Conservation (phyloP, 2,113 vertebrate species). For the Ifrita kowaldi region DNA sequence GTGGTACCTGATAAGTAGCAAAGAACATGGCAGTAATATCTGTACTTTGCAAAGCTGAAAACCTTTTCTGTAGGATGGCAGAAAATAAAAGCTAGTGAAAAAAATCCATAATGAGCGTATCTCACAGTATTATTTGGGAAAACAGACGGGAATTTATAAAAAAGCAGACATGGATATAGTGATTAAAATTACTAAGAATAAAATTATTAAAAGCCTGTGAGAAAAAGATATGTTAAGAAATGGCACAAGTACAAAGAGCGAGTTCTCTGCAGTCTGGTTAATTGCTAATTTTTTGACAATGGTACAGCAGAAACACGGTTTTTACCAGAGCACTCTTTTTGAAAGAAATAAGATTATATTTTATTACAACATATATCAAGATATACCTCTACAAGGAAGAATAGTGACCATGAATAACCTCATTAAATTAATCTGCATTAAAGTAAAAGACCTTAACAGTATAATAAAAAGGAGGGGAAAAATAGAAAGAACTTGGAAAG, state of each 20-base stretch:
- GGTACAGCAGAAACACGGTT: background rate
- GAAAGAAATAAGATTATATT: background rate
- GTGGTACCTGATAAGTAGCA: background rate
- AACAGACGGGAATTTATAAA: background rate
- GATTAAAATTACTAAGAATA: background rate
- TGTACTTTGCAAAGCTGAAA: background rate
- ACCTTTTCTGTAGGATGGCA: background rate
- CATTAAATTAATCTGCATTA: constrained; percentile 28
- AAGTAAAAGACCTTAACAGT: background rate
- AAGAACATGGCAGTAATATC: background rate
- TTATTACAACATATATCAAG: constrained; percentile 17
- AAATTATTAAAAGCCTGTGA: background rate
- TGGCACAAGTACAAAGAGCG: background rate
- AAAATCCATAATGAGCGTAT: background rate
- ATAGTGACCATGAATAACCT: constrained; percentile 2
- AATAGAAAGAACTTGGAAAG: background rate
- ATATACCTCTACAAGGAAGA: background rate
- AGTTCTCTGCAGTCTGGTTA: background rate
- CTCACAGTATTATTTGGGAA: background rate
- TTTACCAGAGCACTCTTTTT: background rate
- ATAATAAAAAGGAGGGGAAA: background rate
- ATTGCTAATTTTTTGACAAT: constrained; percentile 15
- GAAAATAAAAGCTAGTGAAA: background rate
- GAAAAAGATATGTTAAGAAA: background rate
- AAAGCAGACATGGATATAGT: background rate